Evolutionary conservation across 2,888 invertebrate species (phyloP).

Genomic region (Hofmannophila pseudospretella): DNA sequence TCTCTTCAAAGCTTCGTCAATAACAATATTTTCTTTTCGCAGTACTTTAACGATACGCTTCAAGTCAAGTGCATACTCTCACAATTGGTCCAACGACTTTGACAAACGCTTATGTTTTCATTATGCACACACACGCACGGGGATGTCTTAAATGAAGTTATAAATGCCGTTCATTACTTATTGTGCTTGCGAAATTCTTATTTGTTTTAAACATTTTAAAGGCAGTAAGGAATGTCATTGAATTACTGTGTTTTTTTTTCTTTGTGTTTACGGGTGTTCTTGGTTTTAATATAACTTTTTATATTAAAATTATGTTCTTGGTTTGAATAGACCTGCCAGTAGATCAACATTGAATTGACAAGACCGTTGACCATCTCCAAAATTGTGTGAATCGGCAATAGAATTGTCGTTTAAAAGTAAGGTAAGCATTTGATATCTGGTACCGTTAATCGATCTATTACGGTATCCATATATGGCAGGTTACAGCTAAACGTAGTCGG

Average conservation of each 20-base stretch:
- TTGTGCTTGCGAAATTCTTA: conserved; percentile 33
- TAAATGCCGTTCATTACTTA: conserved; percentile 44
- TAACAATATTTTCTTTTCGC: conserved; percentile 59
- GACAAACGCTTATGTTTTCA: conserved; percentile 44
- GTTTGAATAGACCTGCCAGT: no score
- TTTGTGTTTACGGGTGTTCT: background rate
- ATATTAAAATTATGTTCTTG: no score
- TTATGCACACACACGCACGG: conserved; percentile 57
- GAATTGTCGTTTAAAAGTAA: no score
- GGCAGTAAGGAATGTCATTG: conserved; percentile 11
- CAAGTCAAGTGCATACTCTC: conserved; percentile 29
- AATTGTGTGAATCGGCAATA: no score
- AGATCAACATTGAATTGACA: no score
- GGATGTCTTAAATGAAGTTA: conserved; percentile 52
- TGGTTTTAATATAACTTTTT: no score
- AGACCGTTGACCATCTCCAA: no score
- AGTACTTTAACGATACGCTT: conserved; percentile 52
- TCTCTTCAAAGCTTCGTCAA: conserved; percentile 38
- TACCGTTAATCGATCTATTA: conserved; percentile 6
- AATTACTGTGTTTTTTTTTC: background rate
- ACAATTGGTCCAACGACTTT: conserved; percentile 52
- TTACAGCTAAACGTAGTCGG: conserved; percentile 21
- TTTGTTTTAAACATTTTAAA: conserved; percentile 20
- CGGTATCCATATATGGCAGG: conserved; percentile 34
- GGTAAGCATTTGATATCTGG: no score